Conservation (phyloP, 30 jellyfish, hydroid and myxozoan genomes). For the Aurelia sp. region DNA sequence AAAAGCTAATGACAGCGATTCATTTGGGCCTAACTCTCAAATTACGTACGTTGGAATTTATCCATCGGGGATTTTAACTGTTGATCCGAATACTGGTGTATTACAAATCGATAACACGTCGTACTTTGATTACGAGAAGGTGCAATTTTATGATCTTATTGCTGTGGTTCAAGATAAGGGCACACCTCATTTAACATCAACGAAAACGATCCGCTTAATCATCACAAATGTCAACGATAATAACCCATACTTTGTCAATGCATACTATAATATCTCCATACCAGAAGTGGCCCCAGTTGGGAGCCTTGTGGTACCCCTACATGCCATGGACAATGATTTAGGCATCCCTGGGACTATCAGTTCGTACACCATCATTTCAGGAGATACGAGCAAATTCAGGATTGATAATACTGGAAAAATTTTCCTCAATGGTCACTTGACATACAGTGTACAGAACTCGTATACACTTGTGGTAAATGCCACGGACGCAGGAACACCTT, state of each 20-base stretch:
- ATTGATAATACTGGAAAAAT: constrained; percentile 76
- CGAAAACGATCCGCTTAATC: constrained; percentile 32
- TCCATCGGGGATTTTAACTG: constrained; percentile 81
- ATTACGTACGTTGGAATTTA: constrained; percentile 52
- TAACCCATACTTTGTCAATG: constrained; percentile 59
- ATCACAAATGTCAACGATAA: constrained; percentile 86
- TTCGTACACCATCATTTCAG: constrained; percentile 62
- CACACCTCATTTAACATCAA: constrained; percentile 75
- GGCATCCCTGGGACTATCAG: constrained; percentile 72
- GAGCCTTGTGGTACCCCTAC: constrained; percentile 58
- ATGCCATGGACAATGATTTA: constrained; percentile 82
- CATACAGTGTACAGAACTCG: constrained; percentile 13
- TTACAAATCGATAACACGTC: constrained; percentile 40
- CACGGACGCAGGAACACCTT: constrained; percentile 73
- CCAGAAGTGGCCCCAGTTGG: constrained; percentile 76
- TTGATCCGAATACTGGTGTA: constrained; percentile 69
- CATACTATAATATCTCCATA: constrained; percentile 62
- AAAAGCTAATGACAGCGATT: constrained; percentile 80
- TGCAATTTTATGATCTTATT: constrained; percentile 62
- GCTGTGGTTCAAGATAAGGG: constrained; percentile 86
- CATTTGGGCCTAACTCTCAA: constrained; percentile 51
- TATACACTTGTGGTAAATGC: constrained; percentile 72
- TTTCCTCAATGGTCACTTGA: constrained; percentile 28
- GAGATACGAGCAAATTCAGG: constrained; percentile 68
- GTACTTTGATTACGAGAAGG: constrained; percentile 75